Conservation (phyloP, 2,113 vertebrate species). For the Pseudopipra pipra region DNA sequence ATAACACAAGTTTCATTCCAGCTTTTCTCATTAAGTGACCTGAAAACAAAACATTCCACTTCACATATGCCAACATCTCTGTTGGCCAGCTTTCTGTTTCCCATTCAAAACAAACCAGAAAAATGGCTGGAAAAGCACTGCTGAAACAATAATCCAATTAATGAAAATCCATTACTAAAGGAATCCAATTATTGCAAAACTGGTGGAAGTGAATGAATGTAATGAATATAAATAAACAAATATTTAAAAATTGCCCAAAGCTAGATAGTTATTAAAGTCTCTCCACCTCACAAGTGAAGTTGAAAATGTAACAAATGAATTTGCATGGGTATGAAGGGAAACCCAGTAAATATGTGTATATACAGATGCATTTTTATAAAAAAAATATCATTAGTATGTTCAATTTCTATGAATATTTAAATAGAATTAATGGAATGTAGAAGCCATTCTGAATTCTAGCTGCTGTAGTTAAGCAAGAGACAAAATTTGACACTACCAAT, state of each 20-base stretch:
- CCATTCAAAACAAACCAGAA: neutral
- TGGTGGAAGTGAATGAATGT: neutral
- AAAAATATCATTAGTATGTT: neutral
- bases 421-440: neutral
- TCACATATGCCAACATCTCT: neutral
- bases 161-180: neutral
- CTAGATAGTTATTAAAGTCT: neutral
- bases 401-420: neutral
- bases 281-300: neutral
- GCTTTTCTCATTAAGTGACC: neutral
- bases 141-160: neutral
- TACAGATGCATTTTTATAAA: fast-evolving
- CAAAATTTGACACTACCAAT: neutral
- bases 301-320: neutral
- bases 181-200: neutral
- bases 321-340: neutral
- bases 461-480: neutral
- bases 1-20: neutral
- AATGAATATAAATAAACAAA: neutral
- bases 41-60: neutral
- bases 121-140: neutral
- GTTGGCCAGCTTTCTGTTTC: neutral
- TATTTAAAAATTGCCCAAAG: neutral
- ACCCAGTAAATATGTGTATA: neutral
- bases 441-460: neutral